A percentile compares a stretch with the other conserved stretches of the same genome.
Evolutionary conservation across 2,797 vertebrate species (phyloP).

Genomic region (Linurgus olivaceus): DNA sequence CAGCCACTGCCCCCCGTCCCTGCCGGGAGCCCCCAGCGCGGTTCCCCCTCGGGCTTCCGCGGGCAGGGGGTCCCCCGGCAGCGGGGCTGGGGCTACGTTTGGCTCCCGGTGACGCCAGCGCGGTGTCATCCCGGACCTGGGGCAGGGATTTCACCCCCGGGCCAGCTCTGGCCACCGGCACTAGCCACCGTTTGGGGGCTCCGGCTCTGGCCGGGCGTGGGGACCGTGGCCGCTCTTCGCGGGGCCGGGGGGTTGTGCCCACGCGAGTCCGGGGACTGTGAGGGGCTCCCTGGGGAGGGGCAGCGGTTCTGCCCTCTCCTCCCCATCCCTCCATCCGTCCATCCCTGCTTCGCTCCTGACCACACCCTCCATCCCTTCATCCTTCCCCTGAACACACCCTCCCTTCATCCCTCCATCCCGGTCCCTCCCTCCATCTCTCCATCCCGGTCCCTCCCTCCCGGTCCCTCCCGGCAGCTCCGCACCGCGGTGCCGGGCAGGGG

Average conservation of each 20-base stretch:
- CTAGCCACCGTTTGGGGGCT: not conserved
- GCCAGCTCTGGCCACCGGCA: not conserved
- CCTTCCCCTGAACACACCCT: conserved; percentile 20
- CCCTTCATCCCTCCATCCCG: conserved; percentile 24
- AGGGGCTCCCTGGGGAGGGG: not conserved
- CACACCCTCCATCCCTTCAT: not conserved
- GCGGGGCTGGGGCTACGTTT: not conserved
- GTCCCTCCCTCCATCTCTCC: conserved; percentile 56
- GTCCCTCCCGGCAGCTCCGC: conserved; percentile 86
- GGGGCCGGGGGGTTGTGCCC: not conserved
- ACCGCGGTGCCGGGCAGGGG: conserved; percentile 89
- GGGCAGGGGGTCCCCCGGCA: not conserved
- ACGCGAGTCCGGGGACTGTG: not conserved
- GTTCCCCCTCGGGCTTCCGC: not conserved
- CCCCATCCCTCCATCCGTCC: not conserved
- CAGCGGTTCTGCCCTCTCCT: not conserved
- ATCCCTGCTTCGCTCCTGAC: not conserved
- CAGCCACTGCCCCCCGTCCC: not conserved
- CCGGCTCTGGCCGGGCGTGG: not conserved
- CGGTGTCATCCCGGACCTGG: not conserved
- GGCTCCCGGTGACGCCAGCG: not conserved
- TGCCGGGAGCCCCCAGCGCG: not conserved
- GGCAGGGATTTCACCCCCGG: not conserved
- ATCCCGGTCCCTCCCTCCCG: conserved; percentile 67
- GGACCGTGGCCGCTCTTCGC: not conserved